Percentiles rank a stretch among this genome's conserved stretches.
phyloP scores from a whole-genome alignment of 64 coral and sea anemone species.

The Porites lutea region DNA sequence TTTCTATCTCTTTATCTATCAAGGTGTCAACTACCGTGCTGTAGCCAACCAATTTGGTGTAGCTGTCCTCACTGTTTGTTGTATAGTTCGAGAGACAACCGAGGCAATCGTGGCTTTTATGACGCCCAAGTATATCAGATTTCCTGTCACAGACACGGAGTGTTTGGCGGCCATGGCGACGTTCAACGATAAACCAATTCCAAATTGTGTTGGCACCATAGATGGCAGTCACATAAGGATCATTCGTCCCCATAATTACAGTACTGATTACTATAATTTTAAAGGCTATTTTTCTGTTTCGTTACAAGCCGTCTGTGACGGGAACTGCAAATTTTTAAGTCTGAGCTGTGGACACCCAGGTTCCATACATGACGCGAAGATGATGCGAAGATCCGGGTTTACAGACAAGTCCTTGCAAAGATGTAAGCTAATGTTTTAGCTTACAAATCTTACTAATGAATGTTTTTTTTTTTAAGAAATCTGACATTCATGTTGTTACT shows the following conservation, averaged over 20 bases:
- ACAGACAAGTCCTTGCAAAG: too few relatives aligned
- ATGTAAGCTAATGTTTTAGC: too few relatives aligned
- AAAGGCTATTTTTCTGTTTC: not conserved
- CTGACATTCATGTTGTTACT: too few relatives aligned
- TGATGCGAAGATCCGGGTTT: too few relatives aligned
- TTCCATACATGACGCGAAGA: too few relatives aligned
- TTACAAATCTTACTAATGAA: too few relatives aligned
- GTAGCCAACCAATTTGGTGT: conserved; percentile 39
- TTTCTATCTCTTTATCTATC: too few relatives aligned
- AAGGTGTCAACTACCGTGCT: conserved; percentile 1
- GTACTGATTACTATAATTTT: conserved; percentile 4
- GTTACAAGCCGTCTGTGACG: not conserved
- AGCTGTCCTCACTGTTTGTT: conserved; percentile 22
- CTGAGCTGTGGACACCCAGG: not conserved
- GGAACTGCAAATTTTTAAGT: not conserved
- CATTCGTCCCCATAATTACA: not conserved
- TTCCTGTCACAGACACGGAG: not conserved
- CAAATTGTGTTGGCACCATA: conserved; percentile 5
- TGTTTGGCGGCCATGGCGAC: not conserved
- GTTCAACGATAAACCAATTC: not conserved
- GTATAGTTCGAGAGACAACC: not conserved
- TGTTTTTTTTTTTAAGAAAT: too few relatives aligned
- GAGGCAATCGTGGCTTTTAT: not conserved
- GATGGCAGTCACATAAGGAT: conserved; percentile 29
- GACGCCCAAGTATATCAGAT: not conserved